Evolutionary conservation across 2,113 vertebrate genomes (phyloP), one percentile per base, ranked within the genome.

Genomic region (Speoplatyrhinus poulsoni): DNA sequence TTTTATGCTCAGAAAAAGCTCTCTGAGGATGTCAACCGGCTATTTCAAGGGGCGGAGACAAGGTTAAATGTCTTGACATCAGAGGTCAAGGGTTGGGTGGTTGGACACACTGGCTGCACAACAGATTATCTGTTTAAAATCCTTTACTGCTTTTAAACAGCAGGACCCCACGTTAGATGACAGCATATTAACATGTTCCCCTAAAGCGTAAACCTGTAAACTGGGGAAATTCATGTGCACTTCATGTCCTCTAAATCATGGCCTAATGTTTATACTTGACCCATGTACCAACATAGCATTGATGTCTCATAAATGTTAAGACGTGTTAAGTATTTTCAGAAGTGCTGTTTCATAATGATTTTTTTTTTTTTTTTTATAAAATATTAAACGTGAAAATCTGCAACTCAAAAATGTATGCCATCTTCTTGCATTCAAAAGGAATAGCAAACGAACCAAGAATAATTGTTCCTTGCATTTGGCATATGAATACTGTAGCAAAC

Each of bases 161-260:
- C 87, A 86, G 93, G 91, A 94, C 90, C 82, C 61, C 83, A 87
- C 85, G 10, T 92, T 33, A 72, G 87, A 89, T 92, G 86, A 93
- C 92, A 93, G 93, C 91, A 92, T 95, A 93, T 90, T 93, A 94
- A 91, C 90, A 93, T 94, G 95, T 96, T 80, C 94, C 95, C 95
- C 94, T 95, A 95, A 90, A 93, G 91, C 92, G 87, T 93, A 93
- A 93, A 96, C 92, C 93, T 96, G 95, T 98, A 98, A 98, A 98
- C 96, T 95, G 95, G 96, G 95, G 96, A 97, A 96, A 95, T 93
- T 93, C 93, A 94, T 89, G 96, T 98, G 96, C 96, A 98, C 92
- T 95, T 95, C 93, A 94, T 95, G 94, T 96, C 93, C 93, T 94
- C 94, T 94, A 95, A 94, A 92, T 94, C 93, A 95, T 92, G 92